Base-by-base conservation (phyloP, 2,888 invertebrate species). In the Noctua fimbriata region DNA sequence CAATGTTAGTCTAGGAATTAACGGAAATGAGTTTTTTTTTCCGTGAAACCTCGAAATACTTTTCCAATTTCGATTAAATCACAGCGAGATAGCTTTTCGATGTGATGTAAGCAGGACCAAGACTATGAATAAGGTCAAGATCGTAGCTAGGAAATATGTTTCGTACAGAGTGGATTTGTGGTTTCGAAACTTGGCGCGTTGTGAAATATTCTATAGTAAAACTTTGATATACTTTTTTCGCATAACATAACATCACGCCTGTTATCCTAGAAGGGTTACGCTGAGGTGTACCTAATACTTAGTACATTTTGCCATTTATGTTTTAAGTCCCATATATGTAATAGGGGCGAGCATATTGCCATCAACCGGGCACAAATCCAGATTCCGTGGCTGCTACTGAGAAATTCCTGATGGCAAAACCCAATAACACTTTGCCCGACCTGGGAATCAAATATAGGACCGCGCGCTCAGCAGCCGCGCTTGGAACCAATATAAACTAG, bases 21-120 rank as follows among this genome's bases (percentile, higher is more conserved):
- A 79, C 63, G 47, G 55, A 79, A 71, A 58, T 55, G 44, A 58
- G 67, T 14, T 71, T 60, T 78, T 52, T 55, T 55, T 55, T 63
- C 36, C 16, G 18, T 63, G 14, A 58, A 49, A 52, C 18, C 28
- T 65, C 41, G 2, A 75, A 80, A 73, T 71, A 63, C 69, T 72
- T 82, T 83, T 67, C 71, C 84, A 84, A 84, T 83, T 79, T 74
- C 65, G 78, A 82, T 85, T 78, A 85, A 75, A 82, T 82, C 73
- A 55, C 65, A 78, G 47, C 72, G 69, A 82, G 63, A 49, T 60
- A 71, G 58, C 63, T 66, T 47, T 36, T 60, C 49, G 14, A 58
- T 76, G 49, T 82, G 65, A 82, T 73, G 70, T 69, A 78, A 81
- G 71, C 77, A 70, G 67, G 77, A 81, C 24, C 67, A 58, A 77